Base-by-base conservation (phyloP, 2,797 vertebrate species). In the Sebastes trivittatus region DNA sequence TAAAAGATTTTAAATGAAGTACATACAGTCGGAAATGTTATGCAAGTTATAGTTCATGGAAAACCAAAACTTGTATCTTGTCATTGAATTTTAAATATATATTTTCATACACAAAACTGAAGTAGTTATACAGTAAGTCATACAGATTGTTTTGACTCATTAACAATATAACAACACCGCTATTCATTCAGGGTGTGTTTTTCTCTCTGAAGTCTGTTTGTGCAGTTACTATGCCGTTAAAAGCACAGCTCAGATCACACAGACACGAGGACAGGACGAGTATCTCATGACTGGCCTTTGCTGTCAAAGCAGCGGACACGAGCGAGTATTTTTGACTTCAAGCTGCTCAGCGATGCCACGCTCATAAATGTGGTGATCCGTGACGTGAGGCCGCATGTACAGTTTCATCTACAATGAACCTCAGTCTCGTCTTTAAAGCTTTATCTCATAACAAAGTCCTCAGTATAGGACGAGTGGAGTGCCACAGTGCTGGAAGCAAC, bases 231-330 rank as follows among this genome's bases (percentile, higher is more conserved):
- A 9, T 29, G 20, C 58, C 38, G 46, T 60, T 68, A 27, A 74
- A 76, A 73, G 58, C 72, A 4, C 74, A 16, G 54, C 63, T 68
- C 54, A 60, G 72, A 63, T 84, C 65, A 78, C 68, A 46, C 74
- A 81, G 80, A 86, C 86, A 82, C 25, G 52, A 84, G 73, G 63
- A 74, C 2, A 16, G 36, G 58, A 23, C 54, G 58, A 42, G 54
- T 4, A 58, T 93, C 93, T 82, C 89, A 85, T 93, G 92, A 93
- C 90, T 58, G 61, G 46, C 73, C 78, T 87, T 81, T 74, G 68
- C 78, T 78, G 81, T 84, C 72, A 79, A 65, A 89, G 80, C 84
- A 73, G 72, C 71, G 77, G 63, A 82, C 72, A 82, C 61, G 1
- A 75, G 75, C 10, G 59, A 62, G 11, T 92, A 86, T 90, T 90